Evolutionary conservation across 2,113 vertebrate genomes (phyloP).

Genomic region (Cygnus atratus): DNA sequence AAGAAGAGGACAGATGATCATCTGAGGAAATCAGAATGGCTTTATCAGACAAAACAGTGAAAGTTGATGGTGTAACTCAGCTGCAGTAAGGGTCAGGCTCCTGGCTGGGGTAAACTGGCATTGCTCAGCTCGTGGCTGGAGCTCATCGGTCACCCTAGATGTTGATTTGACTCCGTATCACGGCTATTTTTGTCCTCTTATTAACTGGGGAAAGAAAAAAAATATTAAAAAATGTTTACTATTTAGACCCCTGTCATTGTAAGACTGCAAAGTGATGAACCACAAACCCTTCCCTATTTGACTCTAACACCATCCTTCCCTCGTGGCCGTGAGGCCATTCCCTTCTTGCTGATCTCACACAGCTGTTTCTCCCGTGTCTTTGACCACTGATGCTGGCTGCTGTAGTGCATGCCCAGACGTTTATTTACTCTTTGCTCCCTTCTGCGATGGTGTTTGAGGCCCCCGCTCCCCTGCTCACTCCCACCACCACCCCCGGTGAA

Average conservation of each 20-base stretch:
- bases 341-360: neutral
- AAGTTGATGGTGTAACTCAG: neutral
- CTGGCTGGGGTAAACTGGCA: neutral
- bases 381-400: neutral
- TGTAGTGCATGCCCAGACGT: neutral
- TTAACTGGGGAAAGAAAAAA: neutral
- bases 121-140: neutral
- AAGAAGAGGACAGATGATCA: neutral
- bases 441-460: rapidly evolving
- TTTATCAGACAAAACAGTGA: neutral
- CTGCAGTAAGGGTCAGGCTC: neutral
- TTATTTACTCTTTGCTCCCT: slow-evolving; percentile 1
- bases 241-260: neutral
- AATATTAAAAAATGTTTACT: neutral
- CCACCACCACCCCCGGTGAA: neutral
- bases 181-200: neutral
- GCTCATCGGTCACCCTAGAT: neutral
- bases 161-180: neutral
- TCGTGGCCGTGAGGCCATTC: neutral
- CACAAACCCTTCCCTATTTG: neutral
- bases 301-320: neutral
- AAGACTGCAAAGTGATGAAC: neutral
- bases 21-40: neutral
- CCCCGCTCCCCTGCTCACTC: neutral
- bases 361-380: neutral